Base-by-base conservation (phyloP, 2,797 vertebrate genomes). In the Denticeps clupeoides region DNA sequence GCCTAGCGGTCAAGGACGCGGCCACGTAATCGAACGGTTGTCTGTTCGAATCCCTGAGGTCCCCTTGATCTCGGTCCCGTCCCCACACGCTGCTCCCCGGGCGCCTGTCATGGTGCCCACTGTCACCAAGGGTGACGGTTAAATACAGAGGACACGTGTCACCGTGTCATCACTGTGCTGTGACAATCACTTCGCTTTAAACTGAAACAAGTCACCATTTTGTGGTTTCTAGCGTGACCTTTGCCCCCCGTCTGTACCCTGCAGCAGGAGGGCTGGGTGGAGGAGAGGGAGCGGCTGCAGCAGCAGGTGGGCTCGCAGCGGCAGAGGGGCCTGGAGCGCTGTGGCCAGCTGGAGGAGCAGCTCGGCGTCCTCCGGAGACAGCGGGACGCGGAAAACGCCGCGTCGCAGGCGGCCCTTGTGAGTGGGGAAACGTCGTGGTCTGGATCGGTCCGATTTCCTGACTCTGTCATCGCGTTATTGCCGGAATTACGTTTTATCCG, bases 251-350 rank as follows among this genome's bases (percentile, higher is more conserved):
- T 12, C 10, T 52, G 45, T 33, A 4, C 45, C 35, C 45, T 32
- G 12, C 49, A 85, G 76, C 69, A 84, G 69, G 76, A 57, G 0
- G 66, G 83, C 31, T 70, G 83, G 68, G 74, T 61, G 29, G 63
- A 70, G 28, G 85, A 89, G 59, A 82, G 72, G 26, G 78, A 60
- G 45, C 68, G 63, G 4, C 62, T 86, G 0, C 83, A 86, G 40
- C 84, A 90, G 51, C 82, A 88, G 77, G 60, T 84, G 41, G 62
- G 71, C 25, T 64, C 70, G 45, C 60, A 81, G 26, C 71, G 81
- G 56, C 78, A 82, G 59, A 84, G 82, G 55, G 77, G 60, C 1
- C 26, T 61, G 15, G 79, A 89, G 55, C 84, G 63, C 13, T 42
- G 67, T 10, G 52, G 53, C 1, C 59, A 28, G 0, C 75, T 95